Evolutionary conservation across 2,113 vertebrate genomes (phyloP), one percentile per base, ranked within the genome.

Genomic region (Oxygymnocypris stewartii): DNA sequence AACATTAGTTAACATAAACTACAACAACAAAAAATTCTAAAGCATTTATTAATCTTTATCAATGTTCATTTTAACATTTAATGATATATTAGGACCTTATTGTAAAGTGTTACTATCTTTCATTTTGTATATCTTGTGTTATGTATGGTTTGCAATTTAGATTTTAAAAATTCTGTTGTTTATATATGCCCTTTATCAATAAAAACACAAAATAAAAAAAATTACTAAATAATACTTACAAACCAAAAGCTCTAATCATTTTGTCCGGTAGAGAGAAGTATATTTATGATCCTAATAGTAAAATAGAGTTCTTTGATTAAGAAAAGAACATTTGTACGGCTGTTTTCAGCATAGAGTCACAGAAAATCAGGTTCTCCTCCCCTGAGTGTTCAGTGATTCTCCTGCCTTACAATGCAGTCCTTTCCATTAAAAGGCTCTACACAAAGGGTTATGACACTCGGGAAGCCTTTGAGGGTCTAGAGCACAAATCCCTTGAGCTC

Each of bases 401-500:
- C 18, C 31, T 44, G 67, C 73, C 10, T 63, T 80, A 93, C 90
- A 90, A 89, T 87, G 90, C 77, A 73, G 90, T 91, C 89, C 91
- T 85, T 88, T 88, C 88, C 92, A 94, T 93, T 90, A 91, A 75
- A 51, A 92, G 92, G 92, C 90, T 87, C 9, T 90, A 90, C 91
- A 92, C 91, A 94, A 93, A 93, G 92, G 51, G 47, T 89, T 82
- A 86, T 80, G 93, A 92, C 90, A 93, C 92, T 91, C 84, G 35
- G 83, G 79, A 86, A 49, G 78, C 67, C 40, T 85, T 57, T 74
- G 77, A 89, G 86, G 86, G 81, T 80, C 42, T 42, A 69, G 49
- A 54, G 67, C 44, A 78, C 90, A 92, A 94, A 95, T 93, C 92
- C 92, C 88, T 90, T 94, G 93, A 94, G 92, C 87, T 82, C 16